Percentiles rank a stretch among this genome's conserved stretches.
These are phyloP conservation scores for Pyrrhosoma nymphula DNA, from an alignment of 2,888 invertebrate species.

Conservation along the genomic window DNA sequence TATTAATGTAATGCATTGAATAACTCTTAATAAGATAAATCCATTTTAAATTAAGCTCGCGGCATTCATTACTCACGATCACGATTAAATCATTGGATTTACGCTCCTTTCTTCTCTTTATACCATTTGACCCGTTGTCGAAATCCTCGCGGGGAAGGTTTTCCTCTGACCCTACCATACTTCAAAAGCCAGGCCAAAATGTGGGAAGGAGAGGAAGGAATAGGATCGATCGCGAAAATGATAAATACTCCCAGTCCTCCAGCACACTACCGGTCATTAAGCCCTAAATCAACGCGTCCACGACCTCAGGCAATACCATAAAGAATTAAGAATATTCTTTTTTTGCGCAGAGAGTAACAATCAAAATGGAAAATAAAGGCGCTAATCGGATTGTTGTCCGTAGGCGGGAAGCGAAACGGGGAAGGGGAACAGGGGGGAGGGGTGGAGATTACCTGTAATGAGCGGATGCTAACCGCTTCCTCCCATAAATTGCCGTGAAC, in stretches of 20 bases:
- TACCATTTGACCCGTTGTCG: not conserved
- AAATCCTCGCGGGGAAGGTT: not conserved
- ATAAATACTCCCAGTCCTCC: not conserved
- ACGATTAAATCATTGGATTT: not conserved
- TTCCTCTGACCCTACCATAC: not conserved
- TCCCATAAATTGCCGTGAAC: constrained; percentile 40
- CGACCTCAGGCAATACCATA: not conserved
- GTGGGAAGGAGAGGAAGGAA: no score
- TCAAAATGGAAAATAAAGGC: constrained; percentile 36
- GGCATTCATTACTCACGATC: not conserved
- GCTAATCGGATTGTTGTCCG: constrained; percentile 31
- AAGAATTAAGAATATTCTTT: not conserved
- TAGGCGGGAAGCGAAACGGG: no score
- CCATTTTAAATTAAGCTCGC: not conserved
- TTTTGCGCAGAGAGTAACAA: not conserved
- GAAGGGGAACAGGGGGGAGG: not conserved
- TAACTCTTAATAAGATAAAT: not conserved
- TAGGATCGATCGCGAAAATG: constrained; percentile 27
- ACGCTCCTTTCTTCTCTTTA: not conserved
- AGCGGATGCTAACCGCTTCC: constrained; percentile 50
- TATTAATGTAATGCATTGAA: no score
- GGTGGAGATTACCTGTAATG: constrained; percentile 37
- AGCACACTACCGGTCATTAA: not conserved
- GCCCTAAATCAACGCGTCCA: constrained; percentile 18
- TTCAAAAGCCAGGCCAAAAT: not conserved